Evolutionary conservation across 2,797 vertebrate genomes (phyloP), one percentile per base, ranked within the genome.

Genomic region (Notolepis coatsorum): DNA sequence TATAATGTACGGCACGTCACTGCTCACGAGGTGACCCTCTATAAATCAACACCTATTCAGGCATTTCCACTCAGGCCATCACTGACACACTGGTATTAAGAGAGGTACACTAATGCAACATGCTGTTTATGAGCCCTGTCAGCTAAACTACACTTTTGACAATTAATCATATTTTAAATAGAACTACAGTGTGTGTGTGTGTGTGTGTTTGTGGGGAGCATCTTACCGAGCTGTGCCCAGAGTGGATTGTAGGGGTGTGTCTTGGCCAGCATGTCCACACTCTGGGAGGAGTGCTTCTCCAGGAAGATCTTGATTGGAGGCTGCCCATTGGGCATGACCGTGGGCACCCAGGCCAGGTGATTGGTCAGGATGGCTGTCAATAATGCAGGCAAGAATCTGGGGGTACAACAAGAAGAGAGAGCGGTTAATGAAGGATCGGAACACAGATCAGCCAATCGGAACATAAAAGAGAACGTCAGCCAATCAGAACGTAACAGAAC

Each of bases 301-400:
- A 98, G 91, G 91, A 99, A 99, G 84, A 96, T 98, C 79, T 96
- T 95, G 78, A 99, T 97, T 12, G 97, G 98, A 0, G 97, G 97
- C 45, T 99, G 98, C 38, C 97, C 98, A 18, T 98, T 99, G 57
- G 98, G 98, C 97, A 99, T 99, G 69, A 99, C 97, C 0, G 98
- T 99, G 61, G 98, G 97, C n/a, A 99, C 98, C 98, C 98, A 99
- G 72, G 97, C 98, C 87, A 99, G 88, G 73, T 99, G 98, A 87
- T 99, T 98, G 54, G 97, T 99, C 82, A 99, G 91, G 80, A 99
- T 85, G 56, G 98, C 97, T 21, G 98, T 98, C 82, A 99, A 90
- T 23, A 99, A 91, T 6, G 97, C 97, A 12, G 98, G 95, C 30
- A 99, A 91, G 85, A 99, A 99, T 88, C 98, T 99, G 90, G 57